Base-by-base conservation (phyloP, 2,888 invertebrate genomes). In the Calliphora vomitoria region DNA sequence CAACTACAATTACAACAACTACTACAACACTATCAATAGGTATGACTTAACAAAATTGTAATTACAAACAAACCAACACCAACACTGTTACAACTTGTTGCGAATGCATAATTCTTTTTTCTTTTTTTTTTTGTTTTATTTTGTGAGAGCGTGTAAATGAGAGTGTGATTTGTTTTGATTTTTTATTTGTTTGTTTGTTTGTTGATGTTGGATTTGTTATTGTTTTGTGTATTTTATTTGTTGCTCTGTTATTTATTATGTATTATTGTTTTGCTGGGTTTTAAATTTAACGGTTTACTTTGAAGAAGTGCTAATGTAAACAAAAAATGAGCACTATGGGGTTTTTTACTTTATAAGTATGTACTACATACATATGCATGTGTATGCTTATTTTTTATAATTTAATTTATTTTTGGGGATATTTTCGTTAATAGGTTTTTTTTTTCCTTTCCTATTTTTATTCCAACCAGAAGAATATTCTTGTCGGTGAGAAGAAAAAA, bases 261-360 rank as follows among this genome's bases (percentile, higher is more conserved):
- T 41, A 4, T 53, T 47, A 25, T 35, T 62, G 18, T 53, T 66
- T 66, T 15, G 18, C 15, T 53, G 41, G 41, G 47, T 68, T 82
- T 82, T n/a, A 68, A 68, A 82, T 75, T 75, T 58, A 79, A 78
- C 78, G 83, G 62, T 47, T 71, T 79, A 18, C 58, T 79, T 71
- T 25, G 11, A 44, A 20, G 41, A 71, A 78, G 8, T 18, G 13
- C 18, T 31, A 71, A 55, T 66, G 55, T 53, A 72, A 71, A 71
- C 71, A n/a, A 4, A 5, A 35, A n/a, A 1, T n/a, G n/a, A 64
- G 6, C 15, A 55, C 62, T 44, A 25, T 69, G 50, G 35, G 18
- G 25, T 62, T 11, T 69, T 8, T 69, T 53, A 18, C 13, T 50
- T 31, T 53, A 55, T 20, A 78, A 20, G 47, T 53, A 4, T 8